Percentiles rank a stretch among this genome's conserved stretches.
These are phyloP conservation scores for Trichogramma evanescens DNA, from an alignment of 2,888 invertebrate species.

Conservation along the genomic window DNA sequence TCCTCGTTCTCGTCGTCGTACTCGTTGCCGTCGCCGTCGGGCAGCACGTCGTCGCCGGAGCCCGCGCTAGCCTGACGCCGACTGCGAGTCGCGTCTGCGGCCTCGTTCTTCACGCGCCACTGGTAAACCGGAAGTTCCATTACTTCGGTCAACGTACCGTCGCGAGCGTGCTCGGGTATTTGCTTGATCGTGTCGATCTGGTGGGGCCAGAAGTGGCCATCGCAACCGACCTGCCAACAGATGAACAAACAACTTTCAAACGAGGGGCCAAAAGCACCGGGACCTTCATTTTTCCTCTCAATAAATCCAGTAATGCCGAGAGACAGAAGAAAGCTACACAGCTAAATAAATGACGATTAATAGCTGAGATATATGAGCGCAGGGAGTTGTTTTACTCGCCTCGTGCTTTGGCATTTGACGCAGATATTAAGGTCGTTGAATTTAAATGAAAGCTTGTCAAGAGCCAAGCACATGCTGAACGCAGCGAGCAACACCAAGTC, in stretches of 20 bases:
- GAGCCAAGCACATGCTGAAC: no score
- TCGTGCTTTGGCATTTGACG: no score
- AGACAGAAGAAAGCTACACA: no score
- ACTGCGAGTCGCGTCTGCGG: slow-evolving; percentile 32
- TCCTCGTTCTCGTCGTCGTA: slow-evolving; percentile 36
- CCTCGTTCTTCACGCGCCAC: slow-evolving; percentile 56
- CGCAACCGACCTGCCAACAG: slow-evolving; percentile 64
- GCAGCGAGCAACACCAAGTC: no score
- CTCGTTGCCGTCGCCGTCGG: slow-evolving; percentile 38
- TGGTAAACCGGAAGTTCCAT: slow-evolving; percentile 63
- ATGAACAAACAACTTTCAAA: background rate
- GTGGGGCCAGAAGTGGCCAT: slow-evolving; percentile 61
- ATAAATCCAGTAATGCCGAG: no score
- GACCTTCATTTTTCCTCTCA: no score
- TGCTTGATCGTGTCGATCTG: slow-evolving; percentile 62
- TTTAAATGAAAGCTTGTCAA: no score
- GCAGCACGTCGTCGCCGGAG: slow-evolving; percentile 29
- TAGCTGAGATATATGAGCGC: no score
- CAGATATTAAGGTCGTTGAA: no score
- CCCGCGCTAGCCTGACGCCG: slow-evolving; percentile 43
- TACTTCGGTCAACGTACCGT: slow-evolving; percentile 65
- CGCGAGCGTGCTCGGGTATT: slow-evolving; percentile 61
- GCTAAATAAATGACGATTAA: no score
- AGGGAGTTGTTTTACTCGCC: no score
- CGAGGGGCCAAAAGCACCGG: background rate